Percentiles rank a stretch among this genome's conserved stretches.
Conservation (phyloP, 2,113 vertebrate genomes). For the Hemiscyllium ocellatum region DNA sequence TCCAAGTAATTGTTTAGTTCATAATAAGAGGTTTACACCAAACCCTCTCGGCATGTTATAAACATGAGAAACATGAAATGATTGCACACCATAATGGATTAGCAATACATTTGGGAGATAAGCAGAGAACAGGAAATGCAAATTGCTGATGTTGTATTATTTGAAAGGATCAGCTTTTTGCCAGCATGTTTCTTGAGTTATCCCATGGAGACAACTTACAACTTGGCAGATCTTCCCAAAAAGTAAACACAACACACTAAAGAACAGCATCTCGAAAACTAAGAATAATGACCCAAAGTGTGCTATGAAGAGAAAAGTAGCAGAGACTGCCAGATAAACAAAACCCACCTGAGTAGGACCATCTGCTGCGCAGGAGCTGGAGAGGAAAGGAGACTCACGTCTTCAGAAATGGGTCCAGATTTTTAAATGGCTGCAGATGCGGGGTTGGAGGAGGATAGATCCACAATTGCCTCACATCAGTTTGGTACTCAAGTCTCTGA, state of each 20-base stretch:
- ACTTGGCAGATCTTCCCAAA: conserved; percentile 35
- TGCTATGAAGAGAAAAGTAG: not conserved
- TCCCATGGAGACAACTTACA: not conserved
- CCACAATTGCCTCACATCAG: not conserved
- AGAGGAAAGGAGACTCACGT: not conserved
- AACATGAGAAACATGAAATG: conserved; percentile 30
- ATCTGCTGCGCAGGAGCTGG: not conserved
- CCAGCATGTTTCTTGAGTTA: conserved; percentile 3
- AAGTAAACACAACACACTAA: conserved; percentile 5
- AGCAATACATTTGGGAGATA: conserved; percentile 20
- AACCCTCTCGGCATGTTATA: conserved; percentile 29
- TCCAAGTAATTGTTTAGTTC: conserved; percentile 18
- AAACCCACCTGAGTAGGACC: not conserved
- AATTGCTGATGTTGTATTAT: conserved; percentile 31
- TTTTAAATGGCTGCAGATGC: not conserved
- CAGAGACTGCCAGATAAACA: conserved; percentile 22
- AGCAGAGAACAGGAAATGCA: conserved; percentile 31
- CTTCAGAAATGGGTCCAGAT: not conserved
- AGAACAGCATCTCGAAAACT: conserved; percentile 3
- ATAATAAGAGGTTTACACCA: conserved; percentile 14
- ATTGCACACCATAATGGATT: conserved; percentile 23
- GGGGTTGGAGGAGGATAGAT: not conserved
- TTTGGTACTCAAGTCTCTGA: too few species aligned
- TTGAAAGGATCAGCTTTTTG: conserved; percentile 19
- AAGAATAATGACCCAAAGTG: not conserved